These are phyloP conservation scores for Lindbergichthys nudifrons DNA, from an alignment of 2,797 vertebrate genomes.

Conservation along the genomic window DNA sequence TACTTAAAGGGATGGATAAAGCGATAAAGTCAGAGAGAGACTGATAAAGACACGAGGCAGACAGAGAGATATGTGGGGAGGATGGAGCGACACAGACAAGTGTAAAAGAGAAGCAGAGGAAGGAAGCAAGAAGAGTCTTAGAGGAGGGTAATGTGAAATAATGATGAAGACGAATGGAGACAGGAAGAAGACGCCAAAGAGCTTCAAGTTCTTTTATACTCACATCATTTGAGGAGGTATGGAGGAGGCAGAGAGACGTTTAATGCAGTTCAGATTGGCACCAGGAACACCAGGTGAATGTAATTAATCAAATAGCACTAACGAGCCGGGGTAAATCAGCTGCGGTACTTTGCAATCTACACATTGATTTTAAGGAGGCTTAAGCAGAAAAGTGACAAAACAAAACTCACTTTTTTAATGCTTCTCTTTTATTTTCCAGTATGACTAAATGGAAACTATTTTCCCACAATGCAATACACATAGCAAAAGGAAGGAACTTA, in stretches of 20 bases:
- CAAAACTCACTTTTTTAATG: neutral
- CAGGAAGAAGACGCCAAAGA: conserved; percentile 3
- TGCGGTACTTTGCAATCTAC: neutral
- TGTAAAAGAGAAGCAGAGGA: conserved; percentile 26
- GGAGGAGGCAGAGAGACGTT: neutral
- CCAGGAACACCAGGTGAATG: conserved; percentile 15
- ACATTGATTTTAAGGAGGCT: neutral
- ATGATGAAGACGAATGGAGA: conserved; percentile 32
- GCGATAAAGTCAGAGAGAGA: conserved; percentile 66
- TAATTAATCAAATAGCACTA: conserved; percentile 19
- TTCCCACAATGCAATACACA: neutral
- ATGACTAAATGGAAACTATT: too few species aligned
- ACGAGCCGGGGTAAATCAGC: conserved; percentile 2
- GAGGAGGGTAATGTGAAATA: conserved; percentile 31
- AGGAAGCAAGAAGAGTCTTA: conserved; percentile 27
- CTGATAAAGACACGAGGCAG: conserved; percentile 62
- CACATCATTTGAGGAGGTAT: conserved; percentile 13
- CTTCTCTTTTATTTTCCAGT: neutral
- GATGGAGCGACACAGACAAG: conserved; percentile 42
- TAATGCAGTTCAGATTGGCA: neutral
- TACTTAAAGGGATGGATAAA: conserved; percentile 69
- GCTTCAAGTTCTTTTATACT: conserved; percentile 11
- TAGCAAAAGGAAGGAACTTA: neutral
- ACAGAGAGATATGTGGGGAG: conserved; percentile 60
- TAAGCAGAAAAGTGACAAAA: neutral